Base-by-base conservation (phyloP, 2,113 vertebrate species). In the Pelecanoides urinatrix region DNA sequence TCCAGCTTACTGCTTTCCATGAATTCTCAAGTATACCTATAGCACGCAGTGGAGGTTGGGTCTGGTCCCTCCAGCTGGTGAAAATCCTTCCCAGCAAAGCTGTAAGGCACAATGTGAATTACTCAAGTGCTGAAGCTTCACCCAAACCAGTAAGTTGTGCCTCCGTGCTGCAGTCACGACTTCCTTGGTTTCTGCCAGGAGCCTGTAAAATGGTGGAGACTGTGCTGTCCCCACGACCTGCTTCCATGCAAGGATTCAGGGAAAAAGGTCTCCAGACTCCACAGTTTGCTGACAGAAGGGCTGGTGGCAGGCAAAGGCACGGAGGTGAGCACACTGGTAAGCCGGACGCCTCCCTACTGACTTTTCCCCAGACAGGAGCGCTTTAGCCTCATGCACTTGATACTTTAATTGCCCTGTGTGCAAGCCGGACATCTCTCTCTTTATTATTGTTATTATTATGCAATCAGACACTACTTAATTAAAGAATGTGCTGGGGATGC, bases 381-480 rank as follows among this genome's bases (percentile, higher is more conserved):
- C 45, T 59, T 47, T 67, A 89, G 50, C 44, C 84, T 86, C 1
- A 0, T 79, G 90, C 30, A 53, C 63, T 90, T 67, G 79, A 36
- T 96, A 19, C 59, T 74, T 73, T 89, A 94, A 91, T 58, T 74
- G 80, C 47, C 40, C 65, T 72, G 20, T n/a, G 36, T 66, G 85
- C 85, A 96, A 77, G 59, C 66, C 85, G 89, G 94, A 86, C 65
- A 88, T 38, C 53, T 73, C 81, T 82, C 89, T 91, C 56, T 80
- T 61, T 94, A 93, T 92, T 92, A 80, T 58, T 77, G 45, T 74
- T 85, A 59, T 96, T 96, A 96, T 97, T 90, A 89, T 87, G 86
- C 86, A 95, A 92, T 96, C 97, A 97, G 91, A 80, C 56, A n/a
- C 36, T 91, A 47, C 92, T 96, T 96, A 92, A 90, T 92, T 92